These are phyloP conservation scores for Eucriotettix oculatus DNA, from an alignment of 2,888 invertebrate genomes.

Conservation along the genomic window DNA sequence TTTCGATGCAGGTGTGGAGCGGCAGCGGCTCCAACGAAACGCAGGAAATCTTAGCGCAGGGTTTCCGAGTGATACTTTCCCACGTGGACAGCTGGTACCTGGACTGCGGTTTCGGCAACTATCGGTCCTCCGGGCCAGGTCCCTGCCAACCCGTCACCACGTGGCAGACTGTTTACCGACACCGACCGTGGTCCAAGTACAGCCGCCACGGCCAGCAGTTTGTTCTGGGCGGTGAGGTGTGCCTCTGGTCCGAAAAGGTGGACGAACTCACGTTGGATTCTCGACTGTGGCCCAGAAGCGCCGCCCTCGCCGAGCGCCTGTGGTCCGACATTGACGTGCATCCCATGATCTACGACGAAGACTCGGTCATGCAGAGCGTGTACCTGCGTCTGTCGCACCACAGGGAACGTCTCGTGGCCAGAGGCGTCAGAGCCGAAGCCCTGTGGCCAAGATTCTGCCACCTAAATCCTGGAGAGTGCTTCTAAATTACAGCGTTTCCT, in stretches of 20 bases:
- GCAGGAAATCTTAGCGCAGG: constrained; percentile 23
- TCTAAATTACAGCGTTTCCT: constrained; percentile 20
- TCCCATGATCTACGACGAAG: neutral
- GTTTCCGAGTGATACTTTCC: constrained; percentile 20
- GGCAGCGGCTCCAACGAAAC: constrained; percentile 69
- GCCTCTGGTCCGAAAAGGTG: constrained; percentile 25
- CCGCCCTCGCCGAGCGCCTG: constrained; percentile 22
- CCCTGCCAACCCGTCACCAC: constrained; percentile 17
- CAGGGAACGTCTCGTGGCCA: constrained; percentile 18
- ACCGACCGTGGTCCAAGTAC: constrained; percentile 24
- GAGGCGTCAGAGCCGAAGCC: constrained; percentile 20
- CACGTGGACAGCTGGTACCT: constrained; percentile 22
- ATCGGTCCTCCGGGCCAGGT: constrained; percentile 1
- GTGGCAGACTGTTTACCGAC: constrained; percentile 14
- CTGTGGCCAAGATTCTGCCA: constrained; percentile 21
- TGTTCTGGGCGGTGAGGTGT: constrained; percentile 24
- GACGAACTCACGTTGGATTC: constrained; percentile 19
- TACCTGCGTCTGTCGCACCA: constrained; percentile 18
- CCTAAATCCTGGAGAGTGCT: constrained; percentile 41
- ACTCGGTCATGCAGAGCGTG: constrained; percentile 12
- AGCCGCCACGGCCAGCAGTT: constrained; percentile 23
- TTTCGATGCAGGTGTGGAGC: constrained; percentile 57
- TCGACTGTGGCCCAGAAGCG: constrained; percentile 21
- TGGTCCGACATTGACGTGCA: constrained; percentile 18
- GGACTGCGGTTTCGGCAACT: constrained; percentile 19